A percentile compares a stretch with the other conserved stretches of the same genome.
phyloP scores from a whole-genome alignment of 2,113 vertebrate genomes.

The Semnopithecus entellus region DNA sequence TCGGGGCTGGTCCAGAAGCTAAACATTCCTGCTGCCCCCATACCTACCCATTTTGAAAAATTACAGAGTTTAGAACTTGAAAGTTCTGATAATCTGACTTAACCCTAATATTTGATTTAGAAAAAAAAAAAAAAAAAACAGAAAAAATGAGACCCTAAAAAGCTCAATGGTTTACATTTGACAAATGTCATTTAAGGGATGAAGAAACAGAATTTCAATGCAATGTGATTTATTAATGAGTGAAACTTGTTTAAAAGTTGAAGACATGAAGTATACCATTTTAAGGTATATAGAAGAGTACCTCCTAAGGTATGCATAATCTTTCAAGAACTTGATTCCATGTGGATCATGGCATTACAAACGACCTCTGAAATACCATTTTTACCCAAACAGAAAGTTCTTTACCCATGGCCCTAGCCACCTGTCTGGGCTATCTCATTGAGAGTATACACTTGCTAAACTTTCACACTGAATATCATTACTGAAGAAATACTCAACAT shows the following conservation, averaged over 20 bases:
- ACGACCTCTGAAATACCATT: not conserved
- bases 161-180: not conserved
- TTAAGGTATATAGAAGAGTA: not conserved
- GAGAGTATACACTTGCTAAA: not conserved
- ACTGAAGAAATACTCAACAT: not conserved
- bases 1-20: not conserved
- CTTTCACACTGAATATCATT: not conserved
- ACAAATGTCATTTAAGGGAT: not conserved
- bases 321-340: not conserved
- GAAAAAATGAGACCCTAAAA: not conserved
- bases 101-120: not conserved
- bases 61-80: not conserved
- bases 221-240: not conserved
- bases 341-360: not conserved
- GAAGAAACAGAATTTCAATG: not conserved
- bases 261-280: not conserved
- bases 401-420: not conserved
- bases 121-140: not conserved
- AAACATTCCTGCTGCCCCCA: not conserved
- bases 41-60: not conserved
- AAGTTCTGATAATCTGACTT: not conserved
- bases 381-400: not conserved
- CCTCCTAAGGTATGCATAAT: not conserved
- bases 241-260: constrained; percentile 23
- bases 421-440: not conserved